Percentiles rank a stretch among this genome's conserved stretches.
Conservation (phyloP, 2,888 invertebrate genomes). For the Chymomyza fuscimana region DNA sequence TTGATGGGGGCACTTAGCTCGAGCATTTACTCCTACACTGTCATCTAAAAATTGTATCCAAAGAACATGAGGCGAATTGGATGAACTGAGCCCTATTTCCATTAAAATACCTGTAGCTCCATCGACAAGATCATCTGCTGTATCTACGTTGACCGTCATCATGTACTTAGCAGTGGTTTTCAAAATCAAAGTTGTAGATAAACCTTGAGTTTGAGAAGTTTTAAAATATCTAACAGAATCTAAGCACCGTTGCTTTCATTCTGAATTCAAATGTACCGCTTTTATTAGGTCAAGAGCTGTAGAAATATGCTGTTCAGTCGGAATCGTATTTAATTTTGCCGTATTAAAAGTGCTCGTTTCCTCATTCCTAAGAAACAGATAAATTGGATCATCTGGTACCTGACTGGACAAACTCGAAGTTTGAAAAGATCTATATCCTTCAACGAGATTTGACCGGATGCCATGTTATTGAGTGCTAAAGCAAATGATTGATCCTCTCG, state of each 20-base stretch:
- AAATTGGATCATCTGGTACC: not conserved
- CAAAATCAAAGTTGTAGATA: not conserved
- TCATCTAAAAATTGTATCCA: not conserved
- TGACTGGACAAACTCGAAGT: not conserved
- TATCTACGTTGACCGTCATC: conserved; percentile 4
- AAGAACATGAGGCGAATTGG: conserved; percentile 1
- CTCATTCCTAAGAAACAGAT: not conserved
- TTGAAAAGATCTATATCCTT: not conserved
- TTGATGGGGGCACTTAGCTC: too few species aligned
- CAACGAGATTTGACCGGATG: not conserved
- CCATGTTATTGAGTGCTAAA: conserved; percentile 19
- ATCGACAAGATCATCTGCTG: conserved; percentile 6
- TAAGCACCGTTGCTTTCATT: not conserved
- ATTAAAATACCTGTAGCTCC: not conserved
- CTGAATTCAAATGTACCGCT: conserved; percentile 5
- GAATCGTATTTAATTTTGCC: not conserved
- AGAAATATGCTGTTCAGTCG: not conserved
- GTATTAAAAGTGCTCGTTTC: not conserved
- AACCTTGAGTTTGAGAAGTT: conserved; percentile 1
- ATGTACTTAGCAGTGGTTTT: conserved; percentile 9
- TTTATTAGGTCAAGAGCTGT: conserved; percentile 4
- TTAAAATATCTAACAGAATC: not conserved
- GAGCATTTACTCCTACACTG: too few species aligned
- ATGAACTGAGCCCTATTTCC: not conserved
- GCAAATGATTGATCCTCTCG: conserved; percentile 21